Percentiles rank a stretch among this genome's conserved stretches.
These are phyloP conservation scores for Enteromius radiatus DNA, from an alignment of 2,797 vertebrate species.

Conservation along the genomic window DNA sequence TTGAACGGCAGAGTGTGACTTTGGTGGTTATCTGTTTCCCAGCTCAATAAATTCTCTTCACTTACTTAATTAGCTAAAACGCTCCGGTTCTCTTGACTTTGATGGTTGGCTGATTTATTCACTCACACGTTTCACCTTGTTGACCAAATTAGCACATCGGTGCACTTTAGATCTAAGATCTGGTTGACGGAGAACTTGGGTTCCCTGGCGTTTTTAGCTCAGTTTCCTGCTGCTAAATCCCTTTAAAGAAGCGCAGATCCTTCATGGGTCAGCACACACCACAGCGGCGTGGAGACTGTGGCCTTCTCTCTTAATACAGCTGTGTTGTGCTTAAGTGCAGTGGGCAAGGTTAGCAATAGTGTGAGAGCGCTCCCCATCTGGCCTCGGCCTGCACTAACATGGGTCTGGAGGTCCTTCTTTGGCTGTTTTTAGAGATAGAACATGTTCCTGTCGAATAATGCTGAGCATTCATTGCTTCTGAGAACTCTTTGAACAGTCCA, in stretches of 20 bases:
- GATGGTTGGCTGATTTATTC: conserved; percentile 30
- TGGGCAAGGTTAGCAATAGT: conserved; percentile 39
- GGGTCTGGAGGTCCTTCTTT: not conserved
- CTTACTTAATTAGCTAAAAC: not conserved
- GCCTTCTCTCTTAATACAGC: conserved; percentile 31
- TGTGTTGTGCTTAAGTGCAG: conserved; percentile 44
- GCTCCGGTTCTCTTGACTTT: not conserved
- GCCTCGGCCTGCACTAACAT: conserved; percentile 1
- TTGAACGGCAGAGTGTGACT: not conserved
- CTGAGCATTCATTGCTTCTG: not conserved
- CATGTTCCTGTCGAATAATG: not conserved
- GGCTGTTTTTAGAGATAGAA: not conserved
- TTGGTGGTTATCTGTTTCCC: not conserved
- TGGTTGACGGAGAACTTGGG: conserved; percentile 36
- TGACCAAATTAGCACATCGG: conserved; percentile 28
- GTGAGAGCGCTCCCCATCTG: conserved; percentile 8
- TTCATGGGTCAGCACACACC: conserved; percentile 43
- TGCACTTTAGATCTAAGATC: conserved; percentile 18
- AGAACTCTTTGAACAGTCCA: not conserved
- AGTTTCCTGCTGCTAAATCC: conserved; percentile 36
- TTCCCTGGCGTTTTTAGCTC: conserved; percentile 41
- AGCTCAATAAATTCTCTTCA: not conserved
- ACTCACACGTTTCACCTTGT: not conserved
- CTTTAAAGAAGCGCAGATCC: conserved; percentile 23
- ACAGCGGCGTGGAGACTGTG: conserved; percentile 9